These are phyloP conservation scores for Apis dorsata DNA, from an alignment of 1,140 invertebrate species.

Conservation along the genomic window DNA sequence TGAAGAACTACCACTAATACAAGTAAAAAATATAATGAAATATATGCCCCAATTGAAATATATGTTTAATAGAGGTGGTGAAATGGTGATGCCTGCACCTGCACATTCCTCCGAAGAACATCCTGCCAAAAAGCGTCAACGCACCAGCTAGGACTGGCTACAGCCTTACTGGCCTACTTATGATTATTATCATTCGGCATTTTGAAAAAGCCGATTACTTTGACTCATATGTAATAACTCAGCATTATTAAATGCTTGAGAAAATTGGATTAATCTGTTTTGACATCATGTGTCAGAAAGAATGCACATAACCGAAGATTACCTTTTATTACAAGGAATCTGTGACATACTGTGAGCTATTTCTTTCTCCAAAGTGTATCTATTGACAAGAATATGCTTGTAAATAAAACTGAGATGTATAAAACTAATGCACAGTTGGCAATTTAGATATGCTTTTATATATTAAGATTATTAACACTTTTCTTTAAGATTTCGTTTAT, in stretches of 20 bases:
- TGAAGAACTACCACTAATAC: constrained; percentile 85
- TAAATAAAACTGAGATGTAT: constrained; percentile 59
- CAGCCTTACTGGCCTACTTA: constrained; percentile 81
- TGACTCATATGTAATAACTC: constrained; percentile 20
- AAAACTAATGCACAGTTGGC: constrained; percentile 49
- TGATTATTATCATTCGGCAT: constrained; percentile 79
- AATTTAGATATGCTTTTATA: constrained; percentile 50
- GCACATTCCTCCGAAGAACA: constrained; percentile 77
- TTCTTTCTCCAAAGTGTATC: constrained; percentile 66
- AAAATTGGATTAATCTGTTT: constrained; percentile 29
- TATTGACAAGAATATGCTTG: constrained; percentile 38
- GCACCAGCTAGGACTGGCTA: constrained; percentile 84
- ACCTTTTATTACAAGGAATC: constrained; percentile 50
- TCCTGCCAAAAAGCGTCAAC: constrained; percentile 81
- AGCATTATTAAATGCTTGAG: constrained; percentile 11
- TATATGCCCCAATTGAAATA: constrained; percentile 93
- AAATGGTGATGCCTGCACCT: constrained; percentile 69
- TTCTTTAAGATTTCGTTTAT: constrained; percentile 36
- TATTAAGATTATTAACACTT: constrained; percentile 51
- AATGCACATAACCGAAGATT: constrained; percentile 35
- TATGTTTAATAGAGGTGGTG: constrained; percentile 82
- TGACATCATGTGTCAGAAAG: constrained; percentile 47
- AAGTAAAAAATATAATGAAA: constrained; percentile 89
- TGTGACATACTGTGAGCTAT: constrained; percentile 53
- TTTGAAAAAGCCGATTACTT: constrained; percentile 65